These are phyloP conservation scores for Hirtodrosophila duncani DNA, from an alignment of 2,888 invertebrate species.

Conservation along the genomic window DNA sequence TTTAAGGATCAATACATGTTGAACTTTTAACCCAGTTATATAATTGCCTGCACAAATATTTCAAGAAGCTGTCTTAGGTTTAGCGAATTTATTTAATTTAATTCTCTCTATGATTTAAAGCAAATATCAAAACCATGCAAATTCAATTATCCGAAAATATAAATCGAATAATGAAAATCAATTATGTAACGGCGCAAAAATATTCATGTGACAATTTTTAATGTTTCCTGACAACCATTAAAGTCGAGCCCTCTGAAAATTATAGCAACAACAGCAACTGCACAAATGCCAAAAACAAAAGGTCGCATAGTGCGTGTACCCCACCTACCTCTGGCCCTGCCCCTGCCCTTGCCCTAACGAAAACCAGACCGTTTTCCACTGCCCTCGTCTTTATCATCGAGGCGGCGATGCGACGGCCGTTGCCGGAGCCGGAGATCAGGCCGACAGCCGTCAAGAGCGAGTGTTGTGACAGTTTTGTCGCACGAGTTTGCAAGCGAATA, in stretches of 20 bases:
- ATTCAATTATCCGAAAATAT: no score
- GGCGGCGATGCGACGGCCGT: no score
- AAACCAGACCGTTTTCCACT: no score
- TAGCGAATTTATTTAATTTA: no score
- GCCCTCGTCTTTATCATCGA: conserved; percentile 18
- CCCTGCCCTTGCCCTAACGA: not conserved
- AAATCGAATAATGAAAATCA: conserved; percentile 56
- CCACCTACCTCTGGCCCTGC: conserved; percentile 21
- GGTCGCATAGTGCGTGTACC: conserved; percentile 42
- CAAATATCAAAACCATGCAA: no score
- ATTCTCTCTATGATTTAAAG: no score
- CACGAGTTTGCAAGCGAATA: conserved; percentile 54
- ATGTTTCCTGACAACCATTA: conserved; percentile 66
- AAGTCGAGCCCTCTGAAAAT: conserved; percentile 64
- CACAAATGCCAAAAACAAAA: conserved; percentile 39
- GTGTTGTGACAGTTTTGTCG: conserved; percentile 68
- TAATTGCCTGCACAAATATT: no score
- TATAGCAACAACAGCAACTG: conserved; percentile 41
- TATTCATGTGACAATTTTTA: conserved; percentile 68
- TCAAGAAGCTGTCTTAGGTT: no score
- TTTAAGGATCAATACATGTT: no score
- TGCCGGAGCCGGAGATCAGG: conserved; percentile 14
- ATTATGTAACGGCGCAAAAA: conserved; percentile 53
- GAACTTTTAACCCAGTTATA: no score
- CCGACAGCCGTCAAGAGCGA: conserved; percentile 47